phyloP scores from a whole-genome alignment of 2,888 invertebrate genomes.

The Epistrophe grossulariae region DNA sequence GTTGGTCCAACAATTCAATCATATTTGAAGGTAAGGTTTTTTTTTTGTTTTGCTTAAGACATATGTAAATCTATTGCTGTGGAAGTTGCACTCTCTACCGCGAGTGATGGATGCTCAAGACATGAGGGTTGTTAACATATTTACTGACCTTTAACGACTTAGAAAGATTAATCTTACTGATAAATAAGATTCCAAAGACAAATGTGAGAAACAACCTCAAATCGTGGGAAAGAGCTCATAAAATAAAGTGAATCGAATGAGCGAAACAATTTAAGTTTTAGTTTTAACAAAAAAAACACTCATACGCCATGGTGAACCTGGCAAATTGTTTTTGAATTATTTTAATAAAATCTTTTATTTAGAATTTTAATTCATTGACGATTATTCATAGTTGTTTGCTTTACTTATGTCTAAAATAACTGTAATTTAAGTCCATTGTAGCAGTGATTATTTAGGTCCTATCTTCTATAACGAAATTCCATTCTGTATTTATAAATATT shows the following conservation, averaged over 20 bases:
- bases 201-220: conserved; percentile 1
- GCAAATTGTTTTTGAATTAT: neutral
- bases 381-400: too few relatives aligned
- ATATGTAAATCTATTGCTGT: conserved; percentile 6
- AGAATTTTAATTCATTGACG: too few relatives aligned
- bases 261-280: neutral
- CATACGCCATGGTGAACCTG: conserved; percentile 17
- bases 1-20: conserved; percentile 54
- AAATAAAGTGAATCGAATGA: neutral
- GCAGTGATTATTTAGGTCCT: too few relatives aligned
- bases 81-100: conserved; percentile 11
- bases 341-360: neutral
- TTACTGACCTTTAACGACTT: conserved; percentile 58
- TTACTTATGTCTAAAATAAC: too few relatives aligned
- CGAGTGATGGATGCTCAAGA: conserved; percentile 29
- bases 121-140: conserved; percentile 37
- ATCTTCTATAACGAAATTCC: too few relatives aligned
- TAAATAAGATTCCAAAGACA: conserved; percentile 23
- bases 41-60: neutral
- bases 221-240: conserved; percentile 8
- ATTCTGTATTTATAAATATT: too few relatives aligned
- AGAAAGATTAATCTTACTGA: conserved; percentile 25
- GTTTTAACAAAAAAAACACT: neutral
- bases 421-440: too few relatives aligned
- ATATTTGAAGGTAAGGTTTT: conserved; percentile 43